Evolutionary conservation across 2,888 invertebrate genomes (phyloP).

Genomic region (Nephrotoma flavescens): DNA sequence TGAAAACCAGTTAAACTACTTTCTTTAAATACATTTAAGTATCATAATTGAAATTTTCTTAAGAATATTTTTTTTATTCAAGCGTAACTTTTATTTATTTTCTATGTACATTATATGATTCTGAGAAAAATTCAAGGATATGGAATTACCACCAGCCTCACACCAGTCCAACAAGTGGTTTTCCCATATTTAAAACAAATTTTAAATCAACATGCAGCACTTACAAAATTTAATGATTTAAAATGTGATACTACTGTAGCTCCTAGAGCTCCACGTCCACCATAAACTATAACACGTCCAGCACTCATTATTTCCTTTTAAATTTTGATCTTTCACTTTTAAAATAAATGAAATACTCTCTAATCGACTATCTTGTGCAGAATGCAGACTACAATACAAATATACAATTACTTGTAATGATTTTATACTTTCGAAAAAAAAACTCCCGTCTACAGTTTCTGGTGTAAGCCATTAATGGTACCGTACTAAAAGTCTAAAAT

Average conservation of each 20-base stretch:
- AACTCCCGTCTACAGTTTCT: background rate
- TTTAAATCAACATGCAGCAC: slow-evolving; percentile 18
- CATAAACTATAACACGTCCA: slow-evolving; percentile 78
- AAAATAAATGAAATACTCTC: background rate
- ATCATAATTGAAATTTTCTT: background rate
- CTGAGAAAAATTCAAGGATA: background rate
- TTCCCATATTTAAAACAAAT: background rate
- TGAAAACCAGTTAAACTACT: slow-evolving; percentile 1
- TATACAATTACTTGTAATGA: background rate
- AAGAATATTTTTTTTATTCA: background rate
- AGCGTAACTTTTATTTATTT: background rate
- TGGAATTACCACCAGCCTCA: background rate
- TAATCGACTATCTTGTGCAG: background rate
- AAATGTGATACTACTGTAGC: slow-evolving; percentile 77
- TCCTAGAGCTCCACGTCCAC: slow-evolving; percentile 91
- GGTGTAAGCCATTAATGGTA: background rate
- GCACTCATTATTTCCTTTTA: slow-evolving; percentile 32
- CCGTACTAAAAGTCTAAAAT: background rate
- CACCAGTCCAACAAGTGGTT: background rate
- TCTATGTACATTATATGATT: background rate
- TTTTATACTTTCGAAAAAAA: background rate
- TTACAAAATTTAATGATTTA: slow-evolving; percentile 77
- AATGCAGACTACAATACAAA: background rate
- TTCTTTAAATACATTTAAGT: background rate
- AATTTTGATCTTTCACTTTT: background rate